A percentile compares a stretch with the other conserved stretches of the same genome.
phyloP scores from a whole-genome alignment of 2,113 vertebrate genomes.

The Nesoenas mayeri region DNA sequence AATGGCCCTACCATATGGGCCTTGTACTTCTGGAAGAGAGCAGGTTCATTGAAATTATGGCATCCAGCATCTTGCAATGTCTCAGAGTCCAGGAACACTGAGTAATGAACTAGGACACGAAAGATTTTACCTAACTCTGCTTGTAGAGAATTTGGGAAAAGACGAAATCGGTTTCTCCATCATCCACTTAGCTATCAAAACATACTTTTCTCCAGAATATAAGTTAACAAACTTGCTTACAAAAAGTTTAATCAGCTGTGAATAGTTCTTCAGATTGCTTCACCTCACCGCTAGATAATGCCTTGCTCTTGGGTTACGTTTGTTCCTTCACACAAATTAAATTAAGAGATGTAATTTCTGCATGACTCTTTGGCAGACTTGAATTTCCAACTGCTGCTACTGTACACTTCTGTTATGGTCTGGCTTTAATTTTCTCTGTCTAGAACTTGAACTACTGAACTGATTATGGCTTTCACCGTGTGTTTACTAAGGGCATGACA shows the following conservation, averaged over 20 bases:
- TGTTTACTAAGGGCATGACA: background rate
- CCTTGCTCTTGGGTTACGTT: background rate
- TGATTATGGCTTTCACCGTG: background rate
- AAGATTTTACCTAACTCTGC: background rate
- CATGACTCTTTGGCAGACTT: background rate
- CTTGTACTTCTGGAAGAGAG: background rate
- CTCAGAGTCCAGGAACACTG: background rate
- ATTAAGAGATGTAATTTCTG: slow-evolving; percentile 1
- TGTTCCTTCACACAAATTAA: background rate
- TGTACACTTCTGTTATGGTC: background rate
- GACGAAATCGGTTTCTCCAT: background rate
- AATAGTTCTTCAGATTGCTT: background rate
- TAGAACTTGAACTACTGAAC: slow-evolving; percentile 2
- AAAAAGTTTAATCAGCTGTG: background rate
- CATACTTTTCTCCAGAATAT: background rate
- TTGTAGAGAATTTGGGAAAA: background rate
- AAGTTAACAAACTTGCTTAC: background rate
- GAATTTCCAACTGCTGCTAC: background rate
- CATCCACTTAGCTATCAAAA: background rate
- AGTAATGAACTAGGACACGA: background rate
- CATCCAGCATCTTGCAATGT: background rate
- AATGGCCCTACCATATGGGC: background rate
- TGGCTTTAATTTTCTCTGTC: slow-evolving; percentile 35
- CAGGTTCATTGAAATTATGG: background rate
- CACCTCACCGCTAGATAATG: background rate